These are phyloP conservation scores for Aldrovandia affinis DNA, from an alignment of 2,797 vertebrate species.

Conservation along the genomic window DNA sequence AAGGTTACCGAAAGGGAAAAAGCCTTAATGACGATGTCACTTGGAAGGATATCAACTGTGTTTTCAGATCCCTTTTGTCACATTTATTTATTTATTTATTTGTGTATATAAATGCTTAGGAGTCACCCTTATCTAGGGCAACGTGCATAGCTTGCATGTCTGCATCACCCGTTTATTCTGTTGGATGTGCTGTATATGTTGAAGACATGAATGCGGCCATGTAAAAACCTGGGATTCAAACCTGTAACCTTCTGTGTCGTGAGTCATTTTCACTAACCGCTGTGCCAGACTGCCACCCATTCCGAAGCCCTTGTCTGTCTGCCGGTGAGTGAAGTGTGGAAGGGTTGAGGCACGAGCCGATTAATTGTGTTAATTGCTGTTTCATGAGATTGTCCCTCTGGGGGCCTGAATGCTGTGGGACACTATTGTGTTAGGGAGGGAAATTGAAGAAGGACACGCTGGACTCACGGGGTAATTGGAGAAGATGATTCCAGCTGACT, in stretches of 20 bases:
- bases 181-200: not conserved
- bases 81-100: not conserved
- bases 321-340: not conserved
- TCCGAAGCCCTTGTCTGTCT: not conserved
- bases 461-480: constrained; percentile 4
- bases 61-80: not conserved
- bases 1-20: not conserved
- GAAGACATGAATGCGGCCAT: not conserved
- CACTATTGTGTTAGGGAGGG: constrained; percentile 5
- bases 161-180: not conserved
- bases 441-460: not conserved
- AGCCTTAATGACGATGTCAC: not conserved
- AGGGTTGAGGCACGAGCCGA: not conserved
- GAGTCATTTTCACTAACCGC: not conserved
- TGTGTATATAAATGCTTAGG: too few relatives aligned
- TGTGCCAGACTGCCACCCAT: not conserved
- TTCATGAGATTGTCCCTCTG: not conserved
- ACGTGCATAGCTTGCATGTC: not conserved
- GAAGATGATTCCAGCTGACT: constrained; percentile 15
- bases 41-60: not conserved
- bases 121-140: not conserved
- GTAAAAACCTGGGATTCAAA: not conserved
- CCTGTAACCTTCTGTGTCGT: not conserved
- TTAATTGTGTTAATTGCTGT: constrained; percentile 4
- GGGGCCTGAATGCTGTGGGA: not conserved